Evolutionary conservation across 2,888 invertebrate species (phyloP).

Genomic region (Bombylius discolor): DNA sequence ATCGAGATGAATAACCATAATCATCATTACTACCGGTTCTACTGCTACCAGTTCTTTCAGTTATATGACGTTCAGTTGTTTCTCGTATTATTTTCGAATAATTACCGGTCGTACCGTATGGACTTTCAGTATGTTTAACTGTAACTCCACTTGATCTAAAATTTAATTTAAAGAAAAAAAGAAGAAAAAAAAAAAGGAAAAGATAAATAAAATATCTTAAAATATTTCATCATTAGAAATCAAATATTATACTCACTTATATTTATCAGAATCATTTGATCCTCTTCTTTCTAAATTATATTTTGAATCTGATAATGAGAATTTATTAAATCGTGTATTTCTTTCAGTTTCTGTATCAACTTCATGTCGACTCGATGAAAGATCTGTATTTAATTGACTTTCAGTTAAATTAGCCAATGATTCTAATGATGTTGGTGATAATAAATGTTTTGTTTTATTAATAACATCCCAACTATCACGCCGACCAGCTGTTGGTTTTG

Average conservation of each 20-base stretch:
- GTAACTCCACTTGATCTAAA: constrained; percentile 33
- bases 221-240: too few species aligned
- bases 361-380: constrained; percentile 36
- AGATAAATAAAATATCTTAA: too few species aligned
- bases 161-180: not conserved
- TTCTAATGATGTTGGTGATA: constrained; percentile 57
- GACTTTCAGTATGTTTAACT: constrained; percentile 33
- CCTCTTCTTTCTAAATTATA: constrained; percentile 20
- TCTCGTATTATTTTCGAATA: constrained; percentile 35
- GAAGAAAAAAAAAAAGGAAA: too few species aligned
- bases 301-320: constrained; percentile 30
- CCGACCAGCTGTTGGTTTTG: constrained; percentile 44
- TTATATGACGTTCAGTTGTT: constrained; percentile 32
- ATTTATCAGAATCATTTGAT: constrained; percentile 27
- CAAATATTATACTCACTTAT: constrained; percentile 10
- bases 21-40: constrained; percentile 4
- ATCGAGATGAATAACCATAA: constrained; percentile 22
- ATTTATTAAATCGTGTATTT: constrained; percentile 48
- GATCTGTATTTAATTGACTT: constrained; percentile 41
- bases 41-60: constrained; percentile 22
- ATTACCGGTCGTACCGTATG: constrained; percentile 30
- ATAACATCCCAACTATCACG: constrained; percentile 74
- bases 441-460: constrained; percentile 63
- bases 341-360: constrained; percentile 48
- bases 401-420: constrained; percentile 56